Base-by-base conservation (phyloP, 2,113 vertebrate species). In the Numenius arquata region DNA sequence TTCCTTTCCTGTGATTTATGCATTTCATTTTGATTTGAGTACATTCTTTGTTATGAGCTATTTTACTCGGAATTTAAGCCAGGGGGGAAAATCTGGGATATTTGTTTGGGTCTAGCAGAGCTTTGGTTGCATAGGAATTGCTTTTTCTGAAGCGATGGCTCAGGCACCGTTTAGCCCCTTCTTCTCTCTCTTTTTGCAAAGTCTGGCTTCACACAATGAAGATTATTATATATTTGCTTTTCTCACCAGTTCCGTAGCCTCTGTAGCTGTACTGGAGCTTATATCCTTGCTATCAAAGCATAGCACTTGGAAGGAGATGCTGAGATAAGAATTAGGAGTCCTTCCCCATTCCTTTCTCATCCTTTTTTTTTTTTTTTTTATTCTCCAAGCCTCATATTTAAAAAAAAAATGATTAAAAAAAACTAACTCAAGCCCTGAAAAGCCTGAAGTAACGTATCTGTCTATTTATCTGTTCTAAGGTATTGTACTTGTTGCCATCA, bases 401-500 rank as follows among this genome's bases (percentile, higher is more conserved):
- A 63, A 93, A 58, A 62, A 52, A 65, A 6, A 26, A 6, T 3
- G 2, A 22, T 2, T 1, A 8, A 27, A 75, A 25, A 15, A 34
- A 23, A 52, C 53, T 19, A 23, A 15, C 3, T 0, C 16, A 23
- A 76, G 26, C 48, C 71, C 34, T n/a, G 55, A 25, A 63, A 65
- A 73, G 5, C 27, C 15, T 16, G 23, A 30, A 32, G 7, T 11
- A 45, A 94, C 0, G 0, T 12, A 0, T 47, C 80, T 89, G 41
- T 77, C n/a, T 47, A 0, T 74, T 34, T 61, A 5, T 95, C 25
- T 95, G 5, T 90, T 80, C 83, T 7, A 92, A 99, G 99, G 99
- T 34, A 99, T 99, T 10, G 99, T 99, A 12, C 98, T 99, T 68
- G 99, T 99, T 93, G 99, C 99, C 97, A 99, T 99, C 90, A 99